Evolutionary conservation across 2,888 invertebrate genomes (phyloP).

Genomic region (Taphrorychus bicolor): DNA sequence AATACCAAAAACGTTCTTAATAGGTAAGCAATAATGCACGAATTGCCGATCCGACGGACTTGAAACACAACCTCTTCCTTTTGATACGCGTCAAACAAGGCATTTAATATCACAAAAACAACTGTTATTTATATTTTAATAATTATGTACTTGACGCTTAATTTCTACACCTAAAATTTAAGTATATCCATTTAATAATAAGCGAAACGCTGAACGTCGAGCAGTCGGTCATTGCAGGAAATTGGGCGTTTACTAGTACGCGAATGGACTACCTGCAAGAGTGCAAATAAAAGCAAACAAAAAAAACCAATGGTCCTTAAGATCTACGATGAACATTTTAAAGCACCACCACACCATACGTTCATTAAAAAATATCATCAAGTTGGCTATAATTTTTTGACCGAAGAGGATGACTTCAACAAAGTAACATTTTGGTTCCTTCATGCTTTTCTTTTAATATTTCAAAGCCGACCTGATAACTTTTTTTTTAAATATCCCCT

Average conservation of each 20-base stretch:
- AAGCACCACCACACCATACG: too few relatives aligned
- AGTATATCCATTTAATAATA: background rate
- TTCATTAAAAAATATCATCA: too few relatives aligned
- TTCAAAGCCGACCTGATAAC: too few relatives aligned
- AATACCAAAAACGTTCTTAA: background rate
- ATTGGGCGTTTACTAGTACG: background rate
- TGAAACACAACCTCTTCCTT: conserved; percentile 31
- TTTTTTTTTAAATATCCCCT: too few relatives aligned
- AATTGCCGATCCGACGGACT: background rate
- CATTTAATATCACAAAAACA: conserved; percentile 40
- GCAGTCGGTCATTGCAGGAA: background rate
- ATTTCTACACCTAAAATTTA: background rate
- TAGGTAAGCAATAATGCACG: background rate
- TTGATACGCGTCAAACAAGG: conserved; percentile 39
- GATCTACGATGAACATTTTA: too few relatives aligned
- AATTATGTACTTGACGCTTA: background rate
- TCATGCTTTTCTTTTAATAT: too few relatives aligned
- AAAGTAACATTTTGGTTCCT: too few relatives aligned
- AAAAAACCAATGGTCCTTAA: too few relatives aligned
- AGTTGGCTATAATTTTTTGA: too few relatives aligned
- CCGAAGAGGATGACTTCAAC: too few relatives aligned
- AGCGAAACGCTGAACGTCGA: background rate
- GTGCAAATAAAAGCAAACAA: background rate
- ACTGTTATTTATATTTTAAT: conserved; percentile 5
- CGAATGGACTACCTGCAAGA: conserved; percentile 15